Percentiles rank a stretch among this genome's conserved stretches.
Evolutionary conservation across 2,113 vertebrate genomes (phyloP).

Genomic region (Cheilinus undulatus): DNA sequence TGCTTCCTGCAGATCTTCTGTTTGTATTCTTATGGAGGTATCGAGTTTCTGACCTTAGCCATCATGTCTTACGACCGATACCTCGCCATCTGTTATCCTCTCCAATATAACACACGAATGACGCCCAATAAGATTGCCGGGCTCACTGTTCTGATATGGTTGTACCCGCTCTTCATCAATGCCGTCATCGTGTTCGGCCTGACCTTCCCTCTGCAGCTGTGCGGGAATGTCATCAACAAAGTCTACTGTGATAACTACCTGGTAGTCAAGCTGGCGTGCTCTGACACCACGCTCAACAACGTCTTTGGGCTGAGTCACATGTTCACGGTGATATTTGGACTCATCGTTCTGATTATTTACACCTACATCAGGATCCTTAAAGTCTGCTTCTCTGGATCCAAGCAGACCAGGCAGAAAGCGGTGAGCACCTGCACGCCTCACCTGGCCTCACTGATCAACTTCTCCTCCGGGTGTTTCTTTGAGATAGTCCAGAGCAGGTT

Average conservation of each 20-base stretch:
- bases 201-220: slow-evolving; percentile 44
- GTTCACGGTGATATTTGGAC: slow-evolving; percentile 1
- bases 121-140: background rate
- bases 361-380: slow-evolving; percentile 49
- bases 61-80: slow-evolving; percentile 61
- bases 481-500: slow-evolving; percentile 64
- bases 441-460: slow-evolving; percentile 65
- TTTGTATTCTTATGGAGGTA: background rate
- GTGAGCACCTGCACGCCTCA: slow-evolving; percentile 71
- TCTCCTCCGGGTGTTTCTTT: slow-evolving; percentile 46
- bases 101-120: slow-evolving; percentile 25
- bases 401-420: slow-evolving; percentile 53
- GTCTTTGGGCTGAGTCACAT: slow-evolving; percentile 34
- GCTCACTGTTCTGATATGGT: slow-evolving; percentile 47
- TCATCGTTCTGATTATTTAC: slow-evolving; percentile 7
- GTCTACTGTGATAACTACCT: slow-evolving; percentile 67
- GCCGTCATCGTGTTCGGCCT: background rate
- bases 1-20: slow-evolving; percentile 48
- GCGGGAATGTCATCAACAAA: slow-evolving; percentile 63
- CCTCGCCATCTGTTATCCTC: slow-evolving; percentile 46
- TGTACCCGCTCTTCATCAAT: background rate
- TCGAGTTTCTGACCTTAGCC: slow-evolving; percentile 5
- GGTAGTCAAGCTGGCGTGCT: slow-evolving; percentile 70
- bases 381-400: slow-evolving; percentile 48
- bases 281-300: slow-evolving; percentile 57